Evolutionary conservation across 2,113 vertebrate species (phyloP), one percentile per base, ranked within the genome.

Genomic region (Dipodomys ordii): DNA sequence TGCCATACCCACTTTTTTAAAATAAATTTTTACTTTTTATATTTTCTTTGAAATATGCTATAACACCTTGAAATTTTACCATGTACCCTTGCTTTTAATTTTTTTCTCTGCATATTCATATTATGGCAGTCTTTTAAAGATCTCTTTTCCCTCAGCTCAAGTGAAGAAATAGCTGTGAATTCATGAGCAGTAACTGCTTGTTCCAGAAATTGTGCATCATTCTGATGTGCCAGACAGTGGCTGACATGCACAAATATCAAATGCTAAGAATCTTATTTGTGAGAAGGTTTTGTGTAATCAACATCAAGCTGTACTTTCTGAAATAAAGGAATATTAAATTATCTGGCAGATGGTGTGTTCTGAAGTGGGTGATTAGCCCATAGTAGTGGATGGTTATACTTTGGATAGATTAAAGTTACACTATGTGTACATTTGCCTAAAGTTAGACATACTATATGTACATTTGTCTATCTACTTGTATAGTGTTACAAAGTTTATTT

Each of bases 201-300:
- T 97, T 97, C 92, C 69, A 92, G n/a, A 96, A 90, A 94, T 91
- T 8, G 3, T 96, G 30, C 77, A 85, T 96, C 91, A 83, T 77
- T 85, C 94, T 94, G 94, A 96, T 92, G 96, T 97, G 95, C 95
- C 94, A 97, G 96, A 96, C 97, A 95, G 94, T 95, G 95, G 94
- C 96, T 95, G 96, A 96, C 96, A 95, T 84, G 90, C 67, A 93
- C 93, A 94, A 88, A 95, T 92, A 96, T 93, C 96, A 95, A 87
- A 95, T 97, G 94, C 88, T 93, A 90, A 92, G 80, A 95, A 74
- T 91, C 83, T 92, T 93, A 39, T 87, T 96, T 92, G 84, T 95
- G 84, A 78, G 84, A 95, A 77, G 87, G 82, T 83, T 97, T 95
- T 68, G 57, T 96, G 83, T 97, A 53, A 92, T 94, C 80, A 80